These are phyloP conservation scores for Antechinus stuartii DNA, from an alignment of 2,113 vertebrate species.

Conservation along the genomic window DNA sequence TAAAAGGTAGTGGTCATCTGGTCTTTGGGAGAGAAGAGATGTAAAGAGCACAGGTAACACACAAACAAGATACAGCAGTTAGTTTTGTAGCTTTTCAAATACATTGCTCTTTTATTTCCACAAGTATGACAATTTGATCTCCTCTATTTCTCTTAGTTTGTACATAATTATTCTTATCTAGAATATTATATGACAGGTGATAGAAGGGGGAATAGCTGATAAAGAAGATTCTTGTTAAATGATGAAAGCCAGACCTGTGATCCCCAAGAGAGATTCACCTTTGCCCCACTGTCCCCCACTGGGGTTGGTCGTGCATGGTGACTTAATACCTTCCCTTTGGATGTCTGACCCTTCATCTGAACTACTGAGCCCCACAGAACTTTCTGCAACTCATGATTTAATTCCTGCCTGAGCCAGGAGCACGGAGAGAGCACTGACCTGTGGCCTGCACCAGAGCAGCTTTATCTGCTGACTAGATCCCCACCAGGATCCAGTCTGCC, in stretches of 20 bases:
- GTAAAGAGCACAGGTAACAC: background rate
- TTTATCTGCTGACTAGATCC: conserved; percentile 20
- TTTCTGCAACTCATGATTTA: background rate
- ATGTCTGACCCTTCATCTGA: conserved; percentile 42
- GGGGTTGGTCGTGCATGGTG: background rate
- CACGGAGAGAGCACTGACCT: background rate
- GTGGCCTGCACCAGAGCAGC: conserved; percentile 21
- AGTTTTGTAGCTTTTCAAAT: background rate
- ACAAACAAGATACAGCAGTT: background rate
- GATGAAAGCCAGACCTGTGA: background rate
- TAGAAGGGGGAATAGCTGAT: conserved; percentile 7
- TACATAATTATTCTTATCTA: background rate
- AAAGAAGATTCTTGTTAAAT: conserved; percentile 40
- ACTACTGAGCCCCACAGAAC: conserved; percentile 7
- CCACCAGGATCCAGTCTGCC: background rate
- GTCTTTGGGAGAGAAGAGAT: background rate
- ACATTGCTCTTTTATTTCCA: background rate
- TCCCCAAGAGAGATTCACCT: conserved; percentile 12
- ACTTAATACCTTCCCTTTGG: conserved; percentile 30
- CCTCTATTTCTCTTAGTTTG: background rate
- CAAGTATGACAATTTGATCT: background rate
- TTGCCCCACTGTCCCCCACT: background rate
- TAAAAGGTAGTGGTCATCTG: background rate
- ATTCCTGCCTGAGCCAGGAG: conserved; percentile 50
- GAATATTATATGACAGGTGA: conserved; percentile 9